Conservation (phyloP, 1,140 invertebrate species). For the Camponotus pennsylvanicus region DNA sequence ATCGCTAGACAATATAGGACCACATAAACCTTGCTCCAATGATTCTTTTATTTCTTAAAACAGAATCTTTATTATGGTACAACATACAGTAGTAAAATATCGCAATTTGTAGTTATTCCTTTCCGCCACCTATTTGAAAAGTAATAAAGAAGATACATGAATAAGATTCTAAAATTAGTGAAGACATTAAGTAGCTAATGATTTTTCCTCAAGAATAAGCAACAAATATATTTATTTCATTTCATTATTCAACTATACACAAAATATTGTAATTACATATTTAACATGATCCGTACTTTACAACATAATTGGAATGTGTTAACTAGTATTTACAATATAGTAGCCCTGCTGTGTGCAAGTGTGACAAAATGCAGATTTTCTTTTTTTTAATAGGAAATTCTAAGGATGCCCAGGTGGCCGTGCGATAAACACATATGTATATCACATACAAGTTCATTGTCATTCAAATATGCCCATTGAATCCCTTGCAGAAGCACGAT, state of each 20-base stretch:
- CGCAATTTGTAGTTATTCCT: constrained; percentile 79
- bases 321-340: constrained; percentile 85
- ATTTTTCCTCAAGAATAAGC: constrained; percentile 81
- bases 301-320: constrained; percentile 86
- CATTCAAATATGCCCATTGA: constrained; percentile 85
- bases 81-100: constrained; percentile 83
- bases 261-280: constrained; percentile 86
- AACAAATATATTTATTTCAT: constrained; percentile 85
- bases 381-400: constrained; percentile 75
- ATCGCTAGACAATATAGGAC: constrained; percentile 83
- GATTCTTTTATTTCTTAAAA: constrained; percentile 81
- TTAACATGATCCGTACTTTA: constrained; percentile 85
- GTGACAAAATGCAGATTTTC: constrained; percentile 81
- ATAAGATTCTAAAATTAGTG: constrained; percentile 79
- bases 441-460: constrained; percentile 83
- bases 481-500: constrained; percentile 84
- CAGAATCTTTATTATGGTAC: constrained; percentile 81
- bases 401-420: constrained; percentile 80
- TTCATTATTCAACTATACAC: constrained; percentile 83
- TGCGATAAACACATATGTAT: constrained; percentile 75
- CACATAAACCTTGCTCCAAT: constrained; percentile 86
- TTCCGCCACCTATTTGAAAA: constrained; percentile 82
- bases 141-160: constrained; percentile 77
- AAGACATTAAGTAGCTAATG: constrained; percentile 84
- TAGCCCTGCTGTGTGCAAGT: constrained; percentile 85